Evolutionary conservation across 2,888 invertebrate species (phyloP), one percentile per base, ranked within the genome.

Genomic region (Aromia moschata): DNA sequence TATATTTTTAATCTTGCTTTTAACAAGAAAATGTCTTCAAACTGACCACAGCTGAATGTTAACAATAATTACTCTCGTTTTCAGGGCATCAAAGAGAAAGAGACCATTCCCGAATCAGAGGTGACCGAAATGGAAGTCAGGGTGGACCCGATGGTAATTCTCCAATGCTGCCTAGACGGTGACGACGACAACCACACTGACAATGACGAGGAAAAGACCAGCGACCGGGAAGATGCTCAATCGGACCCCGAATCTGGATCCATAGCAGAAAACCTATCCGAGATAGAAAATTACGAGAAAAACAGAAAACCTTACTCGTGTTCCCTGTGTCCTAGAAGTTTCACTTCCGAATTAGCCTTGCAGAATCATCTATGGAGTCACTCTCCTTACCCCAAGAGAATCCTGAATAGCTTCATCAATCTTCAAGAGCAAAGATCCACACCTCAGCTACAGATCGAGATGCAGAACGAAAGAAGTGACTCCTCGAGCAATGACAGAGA

Each of bases 61-160:
- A n/a, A n/a, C n/a, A n/a, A n/a, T n/a, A n/a, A 33, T 37, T 33
- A 17, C n/a, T 33, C 11, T 33, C n/a, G 17, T 56, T 68, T 41
- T n/a, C 30, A 76, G 75, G 75, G 73, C 49, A 61, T 70, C 17
- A 73, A 71, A 60, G 75, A 74, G 54, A 74, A 72, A 57, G 69
- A 67, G 16, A n/a, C 38, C 17, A 45, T 65, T 43, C 59, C 65
- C 52, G 78, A 79, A 56, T 60, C 70, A 52, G 79, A 79, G 73
- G 77, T 81, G 47, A 84, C 83, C 49, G 84, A 87, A 79, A 85
- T 89, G 84, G 89, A 89, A 81, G 85, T 89, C 0, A 85, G 84
- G 74, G 84, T 89, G 0, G 89, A 89, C 75, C 89, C 89, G 2
- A 88, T 89, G 87, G 80, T 88, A 74, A 86, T 89, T 68, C 77